Conservation (phyloP, 2,797 vertebrate genomes). For the Takifugu rubripes region DNA sequence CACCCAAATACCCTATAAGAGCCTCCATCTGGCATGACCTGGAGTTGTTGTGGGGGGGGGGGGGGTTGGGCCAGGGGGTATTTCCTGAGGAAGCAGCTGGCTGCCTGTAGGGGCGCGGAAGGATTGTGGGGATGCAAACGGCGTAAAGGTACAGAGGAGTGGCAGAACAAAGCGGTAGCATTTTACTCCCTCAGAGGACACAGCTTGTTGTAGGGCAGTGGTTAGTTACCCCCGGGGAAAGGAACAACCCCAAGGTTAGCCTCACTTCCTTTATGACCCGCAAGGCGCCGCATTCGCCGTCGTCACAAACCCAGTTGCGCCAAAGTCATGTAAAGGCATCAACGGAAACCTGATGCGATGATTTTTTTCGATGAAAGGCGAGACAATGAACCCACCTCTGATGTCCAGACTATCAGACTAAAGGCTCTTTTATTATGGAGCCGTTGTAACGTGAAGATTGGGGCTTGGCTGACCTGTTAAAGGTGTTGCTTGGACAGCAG, state of each 20-base stretch:
- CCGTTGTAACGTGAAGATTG: too few relatives aligned
- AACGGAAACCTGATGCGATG: too few relatives aligned
- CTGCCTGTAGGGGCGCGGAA: slow-evolving; percentile 56
- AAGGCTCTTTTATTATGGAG: too few relatives aligned
- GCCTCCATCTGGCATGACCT: slow-evolving; percentile 57
- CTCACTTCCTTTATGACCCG: slow-evolving; percentile 56
- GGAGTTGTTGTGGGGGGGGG: slow-evolving; percentile 45
- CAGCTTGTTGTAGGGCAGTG: slow-evolving; percentile 18
- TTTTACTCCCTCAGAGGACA: slow-evolving; percentile 21
- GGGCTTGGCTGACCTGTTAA: too few relatives aligned
- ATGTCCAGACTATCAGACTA: too few relatives aligned
- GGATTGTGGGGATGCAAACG: slow-evolving; percentile 63
- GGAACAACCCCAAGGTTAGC: slow-evolving; percentile 51
- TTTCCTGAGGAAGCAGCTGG: slow-evolving; percentile 77
- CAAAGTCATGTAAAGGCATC: too few relatives aligned
- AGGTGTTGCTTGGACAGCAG: too few relatives aligned
- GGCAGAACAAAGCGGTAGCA: slow-evolving; percentile 31
- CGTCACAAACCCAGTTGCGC: too few relatives aligned
- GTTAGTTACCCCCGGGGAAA: slow-evolving; percentile 31
- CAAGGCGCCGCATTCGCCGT: slow-evolving; percentile 39
- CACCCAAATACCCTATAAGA: slow-evolving; percentile 55
- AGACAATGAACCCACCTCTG: too few relatives aligned
- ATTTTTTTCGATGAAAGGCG: too few relatives aligned
- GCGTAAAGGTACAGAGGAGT: slow-evolving; percentile 45
- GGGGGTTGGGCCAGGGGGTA: slow-evolving; percentile 37